phyloP scores from a whole-genome alignment of 2,888 invertebrate genomes.

The Apocheima hispidaria region DNA sequence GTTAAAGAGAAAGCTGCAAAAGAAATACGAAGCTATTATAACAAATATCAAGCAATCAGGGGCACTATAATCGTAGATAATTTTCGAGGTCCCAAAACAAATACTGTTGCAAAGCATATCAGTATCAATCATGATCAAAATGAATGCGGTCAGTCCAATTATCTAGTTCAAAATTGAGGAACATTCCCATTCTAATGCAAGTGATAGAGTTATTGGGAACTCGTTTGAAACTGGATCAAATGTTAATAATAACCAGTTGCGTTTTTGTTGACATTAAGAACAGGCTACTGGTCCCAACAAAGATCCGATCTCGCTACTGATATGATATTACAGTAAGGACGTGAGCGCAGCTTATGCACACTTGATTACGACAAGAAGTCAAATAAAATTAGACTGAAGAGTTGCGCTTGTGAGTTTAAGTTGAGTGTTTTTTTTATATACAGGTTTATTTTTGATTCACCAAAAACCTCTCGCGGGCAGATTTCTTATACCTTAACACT shows the following conservation, averaged over 20 bases:
- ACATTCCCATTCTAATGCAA: slow-evolving; percentile 37
- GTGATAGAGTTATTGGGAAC: slow-evolving; percentile 43
- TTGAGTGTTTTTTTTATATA: no score
- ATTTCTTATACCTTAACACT: no score
- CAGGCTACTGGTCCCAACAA: slow-evolving; percentile 42
- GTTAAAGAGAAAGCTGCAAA: slow-evolving; percentile 43
- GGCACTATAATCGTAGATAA: slow-evolving; percentile 36
- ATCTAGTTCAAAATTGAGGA: slow-evolving; percentile 36
- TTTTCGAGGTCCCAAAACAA: slow-evolving; percentile 38
- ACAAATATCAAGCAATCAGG: slow-evolving; percentile 36
- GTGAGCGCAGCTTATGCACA: not conserved
- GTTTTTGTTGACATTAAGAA: slow-evolving; percentile 43
- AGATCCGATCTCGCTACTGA: slow-evolving; percentile 35
- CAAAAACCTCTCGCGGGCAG: no score
- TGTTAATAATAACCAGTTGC: slow-evolving; percentile 34
- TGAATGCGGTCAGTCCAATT: slow-evolving; percentile 41
- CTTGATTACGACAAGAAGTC: not conserved
- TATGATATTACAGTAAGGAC: slow-evolving; percentile 15
- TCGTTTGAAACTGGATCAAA: slow-evolving; percentile 44
- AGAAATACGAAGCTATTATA: slow-evolving; percentile 33
- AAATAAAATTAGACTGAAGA: slow-evolving; percentile 2
- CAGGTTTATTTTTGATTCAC: no score
- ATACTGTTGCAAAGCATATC: slow-evolving; percentile 31
- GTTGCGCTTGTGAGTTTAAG: not conserved
- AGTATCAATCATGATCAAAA: slow-evolving; percentile 36